Conservation (phyloP, 2,797 vertebrate genomes). For the Ctenochaetus hawaiiensis region DNA sequence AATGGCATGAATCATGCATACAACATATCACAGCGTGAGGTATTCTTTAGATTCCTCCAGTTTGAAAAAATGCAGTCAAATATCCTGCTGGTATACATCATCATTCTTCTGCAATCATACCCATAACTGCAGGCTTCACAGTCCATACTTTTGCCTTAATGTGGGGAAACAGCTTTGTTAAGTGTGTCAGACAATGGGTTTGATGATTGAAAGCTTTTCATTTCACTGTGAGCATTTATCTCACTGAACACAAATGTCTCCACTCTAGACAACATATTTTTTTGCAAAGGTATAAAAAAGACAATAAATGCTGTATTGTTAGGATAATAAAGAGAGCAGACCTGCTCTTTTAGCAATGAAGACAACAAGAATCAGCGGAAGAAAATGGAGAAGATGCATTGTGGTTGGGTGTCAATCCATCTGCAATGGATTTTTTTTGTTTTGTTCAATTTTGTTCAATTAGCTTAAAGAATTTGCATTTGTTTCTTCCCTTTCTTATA, state of each 20-base stretch:
- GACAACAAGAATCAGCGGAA: slow-evolving; percentile 11
- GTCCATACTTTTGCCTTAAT: neutral
- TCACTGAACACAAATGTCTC: neutral
- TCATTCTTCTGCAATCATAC: slow-evolving; percentile 12
- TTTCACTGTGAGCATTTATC: slow-evolving; percentile 16
- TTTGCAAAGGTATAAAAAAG: neutral
- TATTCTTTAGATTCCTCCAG: slow-evolving; percentile 3
- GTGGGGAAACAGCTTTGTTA: slow-evolving; percentile 16
- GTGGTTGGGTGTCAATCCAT: no score
- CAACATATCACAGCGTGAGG: slow-evolving; percentile 13
- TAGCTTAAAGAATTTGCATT: neutral
- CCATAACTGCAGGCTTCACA: slow-evolving; percentile 33
- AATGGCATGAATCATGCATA: slow-evolving; percentile 12
- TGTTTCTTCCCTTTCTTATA: neutral
- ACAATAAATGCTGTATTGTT: neutral
- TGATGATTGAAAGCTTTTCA: slow-evolving; percentile 15
- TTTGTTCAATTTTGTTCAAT: no score
- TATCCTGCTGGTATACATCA: slow-evolving; percentile 30
- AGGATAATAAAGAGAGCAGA: neutral
- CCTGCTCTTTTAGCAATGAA: neutral
- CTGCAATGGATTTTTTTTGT: no score
- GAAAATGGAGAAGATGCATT: neutral
- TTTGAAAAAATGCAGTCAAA: slow-evolving; percentile 15
- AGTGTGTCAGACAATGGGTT: slow-evolving; percentile 3
- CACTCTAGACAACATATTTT: neutral